Base-by-base conservation (phyloP, 2,888 invertebrate genomes). In the Mantis religiosa region DNA sequence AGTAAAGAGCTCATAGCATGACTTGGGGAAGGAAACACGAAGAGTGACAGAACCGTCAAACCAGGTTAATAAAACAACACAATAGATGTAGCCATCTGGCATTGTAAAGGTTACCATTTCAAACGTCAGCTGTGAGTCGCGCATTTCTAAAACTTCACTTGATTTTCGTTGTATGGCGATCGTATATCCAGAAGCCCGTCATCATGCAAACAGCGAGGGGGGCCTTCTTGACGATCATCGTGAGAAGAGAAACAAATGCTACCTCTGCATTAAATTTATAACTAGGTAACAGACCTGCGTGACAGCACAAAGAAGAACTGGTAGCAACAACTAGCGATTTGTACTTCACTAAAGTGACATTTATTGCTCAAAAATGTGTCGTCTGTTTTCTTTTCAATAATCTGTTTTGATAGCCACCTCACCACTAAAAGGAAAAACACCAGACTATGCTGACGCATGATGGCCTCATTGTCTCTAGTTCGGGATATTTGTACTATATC, bases 111-210 rank as follows among this genome's bases (percentile, higher is more conserved):
- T 71, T 71, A 71, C 54, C 83, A 83, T 28, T 28, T 83, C 27
- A 86, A 28, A 28, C 86, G 86, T 30, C 86, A 86, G 86, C 86
- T 86, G 86, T 28, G 81, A 6, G 71, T n/a, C 81, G 86, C 81
- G 41, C 86, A 86, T 86, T 81, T 30, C 25, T 86, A 71, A 28
- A 81, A 81, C 86, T 86, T 86, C 86, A 86, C 81, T 81, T 86
- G 81, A 86, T 86, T 86, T 15, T 81, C 20, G 54, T 71, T 71
- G 54, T 71, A 25, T 71, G 25, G 54, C 54, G 54, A 71, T 71
- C 54, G 54, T 71, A 71, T 71, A 71, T 71, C 54, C 54, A 71
- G 54, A 71, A 71, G 54, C 54, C 54, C 54, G 54, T 71, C 54
- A 71, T 71, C 54, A 71, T 71, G 54, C 54, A 25, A 71, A 71